Conservation (phyloP, 2,888 invertebrate species). For the Lasioglossum leucozonium region DNA sequence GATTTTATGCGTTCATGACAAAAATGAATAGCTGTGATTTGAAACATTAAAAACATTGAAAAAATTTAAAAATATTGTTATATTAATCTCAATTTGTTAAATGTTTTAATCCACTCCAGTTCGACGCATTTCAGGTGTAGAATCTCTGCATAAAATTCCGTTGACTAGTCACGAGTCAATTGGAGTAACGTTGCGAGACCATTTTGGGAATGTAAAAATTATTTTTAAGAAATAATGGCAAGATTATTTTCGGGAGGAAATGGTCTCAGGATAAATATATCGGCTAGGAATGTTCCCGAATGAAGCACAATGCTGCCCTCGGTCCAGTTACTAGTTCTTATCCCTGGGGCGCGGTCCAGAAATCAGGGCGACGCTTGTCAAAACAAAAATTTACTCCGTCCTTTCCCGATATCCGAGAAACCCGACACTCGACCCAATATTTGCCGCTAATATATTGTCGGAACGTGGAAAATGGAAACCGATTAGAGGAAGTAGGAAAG, state of each 20-base stretch:
- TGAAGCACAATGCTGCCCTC: neutral
- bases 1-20: too few species aligned
- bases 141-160: too few species aligned
- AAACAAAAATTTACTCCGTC: neutral
- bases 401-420: neutral
- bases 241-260: too few species aligned
- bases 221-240: neutral
- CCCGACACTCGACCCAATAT: neutral
- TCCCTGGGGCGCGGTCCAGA: too few species aligned
- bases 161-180: neutral
- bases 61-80: too few species aligned
- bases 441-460: conserved; percentile 3
- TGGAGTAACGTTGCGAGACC: neutral
- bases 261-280: neutral
- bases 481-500: conserved; percentile 27
- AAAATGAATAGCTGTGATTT: too few species aligned
- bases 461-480: conserved; percentile 26
- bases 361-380: conserved; percentile 4
- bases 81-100: too few species aligned
- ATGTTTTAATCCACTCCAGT: too few species aligned
- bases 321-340: neutral
- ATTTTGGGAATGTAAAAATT: neutral
- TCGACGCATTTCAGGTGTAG: too few species aligned
- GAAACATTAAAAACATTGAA: too few species aligned
- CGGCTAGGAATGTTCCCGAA: neutral